Evolutionary conservation across 2,113 vertebrate species (phyloP), one percentile per base, ranked within the genome.

Genomic region (Bujurquina vittata): DNA sequence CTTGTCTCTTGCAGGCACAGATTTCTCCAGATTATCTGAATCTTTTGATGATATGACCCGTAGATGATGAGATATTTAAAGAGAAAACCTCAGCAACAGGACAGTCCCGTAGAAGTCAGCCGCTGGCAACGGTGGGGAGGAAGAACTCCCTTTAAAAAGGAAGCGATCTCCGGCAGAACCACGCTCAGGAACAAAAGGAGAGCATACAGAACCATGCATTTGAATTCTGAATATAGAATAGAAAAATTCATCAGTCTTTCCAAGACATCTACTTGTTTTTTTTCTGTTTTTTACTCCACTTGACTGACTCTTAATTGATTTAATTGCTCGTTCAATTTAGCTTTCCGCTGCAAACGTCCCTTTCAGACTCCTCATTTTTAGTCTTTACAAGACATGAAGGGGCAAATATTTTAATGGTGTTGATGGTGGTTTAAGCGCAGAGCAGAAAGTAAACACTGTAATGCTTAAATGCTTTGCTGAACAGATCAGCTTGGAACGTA

Each of bases 291-390:
- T 43, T 29, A 7, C 20, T 43, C 62, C 79, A 76, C 83, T 40
- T 18, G 62, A 31, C 59, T 63, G 43, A 76, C 17, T 58, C 54
- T 61, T 87, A 86, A 91, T 83, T 79, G 65, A 93, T 89, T 35
- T 62, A 80, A 94, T 93, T 87, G 89, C 55, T 75, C 10, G 75
- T 77, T 89, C 82, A 86, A 85, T 93, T 91, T 86, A 73, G 88
- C 72, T 73, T 87, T 63, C 80, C 77, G 52, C 60, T 67, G 35
- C 37, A 74, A 84, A 75, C 49, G 37, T 88, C 75, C 62, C 65
- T 80, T 76, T 52, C 86, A 91, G 73, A 84, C 76, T 79, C 82
- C 80, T 23, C 20, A 1, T 12, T 73, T 22, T 55, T 52, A n/a
- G 56, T 74, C 81, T 12, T 15, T 77, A 40, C 76, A 10, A 75